A percentile compares a stretch with the other conserved stretches of the same genome.
Conservation (phyloP, 2,888 invertebrate genomes). For the Ennomos erosarius region DNA sequence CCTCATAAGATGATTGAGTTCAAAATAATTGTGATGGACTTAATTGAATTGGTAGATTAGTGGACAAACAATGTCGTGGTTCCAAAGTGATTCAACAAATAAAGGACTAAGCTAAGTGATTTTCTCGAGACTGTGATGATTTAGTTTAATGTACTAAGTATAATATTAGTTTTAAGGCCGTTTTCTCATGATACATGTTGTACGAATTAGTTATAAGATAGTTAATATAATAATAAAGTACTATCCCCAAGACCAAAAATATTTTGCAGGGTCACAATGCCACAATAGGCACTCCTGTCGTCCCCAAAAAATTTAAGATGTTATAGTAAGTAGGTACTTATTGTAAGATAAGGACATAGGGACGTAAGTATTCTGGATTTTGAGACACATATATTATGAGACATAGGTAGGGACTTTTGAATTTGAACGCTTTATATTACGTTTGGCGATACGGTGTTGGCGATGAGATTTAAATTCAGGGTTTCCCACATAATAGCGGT, state of each 20-base stretch:
- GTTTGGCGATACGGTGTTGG: too few relatives aligned
- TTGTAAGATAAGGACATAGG: too few relatives aligned
- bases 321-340: too few relatives aligned
- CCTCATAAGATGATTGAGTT: constrained; percentile 24
- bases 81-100: constrained; percentile 57
- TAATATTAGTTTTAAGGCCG: constrained; percentile 18
- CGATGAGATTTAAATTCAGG: too few relatives aligned
- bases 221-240: background rate
- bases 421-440: too few relatives aligned
- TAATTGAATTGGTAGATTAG: background rate
- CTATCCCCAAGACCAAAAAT: constrained; percentile 2
- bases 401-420: too few relatives aligned
- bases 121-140: constrained; percentile 79
- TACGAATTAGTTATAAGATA: constrained; percentile 35
- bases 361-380: too few relatives aligned
- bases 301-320: too few relatives aligned
- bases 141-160: constrained; percentile 54
- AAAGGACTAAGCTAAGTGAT: constrained; percentile 64
- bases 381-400: too few relatives aligned
- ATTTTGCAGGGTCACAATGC: background rate
- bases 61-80: constrained; percentile 19
- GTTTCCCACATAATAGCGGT: too few relatives aligned
- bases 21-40: constrained; percentile 4
- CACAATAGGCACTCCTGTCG: too few relatives aligned
- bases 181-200: constrained; percentile 21